Base-by-base conservation (phyloP, 2,888 invertebrate genomes). In the Polylopha cassiicola region DNA sequence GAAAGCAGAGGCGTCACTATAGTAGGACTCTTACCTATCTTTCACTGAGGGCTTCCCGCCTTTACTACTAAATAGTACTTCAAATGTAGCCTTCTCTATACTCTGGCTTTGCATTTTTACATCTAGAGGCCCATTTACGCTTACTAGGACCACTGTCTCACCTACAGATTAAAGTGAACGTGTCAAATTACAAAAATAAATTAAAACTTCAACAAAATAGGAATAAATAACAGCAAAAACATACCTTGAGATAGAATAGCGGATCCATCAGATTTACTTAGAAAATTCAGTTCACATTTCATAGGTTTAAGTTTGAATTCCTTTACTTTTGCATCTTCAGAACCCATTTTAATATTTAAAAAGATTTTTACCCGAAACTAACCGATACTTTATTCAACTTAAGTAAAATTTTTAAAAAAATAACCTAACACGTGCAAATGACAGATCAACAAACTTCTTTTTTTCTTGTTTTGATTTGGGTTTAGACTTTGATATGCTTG, bases 61-160 rank as follows among this genome's bases (percentile, higher is more conserved):
- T 73, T 94, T 93, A 2, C 93, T 90, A 44, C 90, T 89, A 63
- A 90, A 97, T 26, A 90, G 77, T 13, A 93, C 91, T 69, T 96
- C 95, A 4, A 97, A 75, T n/a, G 86, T 88, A 0, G 94, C 91
- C 70, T 90, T 92, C 48, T 95, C 94, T 34, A 93, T 90, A 50
- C 90, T 88, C 55, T 94, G 89, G 69, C 91, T 94, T 48, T 90
- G 90, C 49, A 89, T 77, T 72, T 91, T 93, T 1, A 91, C 90
- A 71, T 96, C 96, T 6, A 92, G 79, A 0, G 96, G 96, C 0
- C 96, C 97, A 73, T 94, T 92, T 18, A 95, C 88, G 46, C 93
- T 92, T 1, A 91, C 92, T 22, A 94, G 65, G 1, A 92, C 89
- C 29, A 92, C 89, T 8, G 95, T 95, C 46, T 92, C 89, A 6